Evolutionary conservation across 2,888 invertebrate genomes (phyloP).

Genomic region (Ophioninae sp.): DNA sequence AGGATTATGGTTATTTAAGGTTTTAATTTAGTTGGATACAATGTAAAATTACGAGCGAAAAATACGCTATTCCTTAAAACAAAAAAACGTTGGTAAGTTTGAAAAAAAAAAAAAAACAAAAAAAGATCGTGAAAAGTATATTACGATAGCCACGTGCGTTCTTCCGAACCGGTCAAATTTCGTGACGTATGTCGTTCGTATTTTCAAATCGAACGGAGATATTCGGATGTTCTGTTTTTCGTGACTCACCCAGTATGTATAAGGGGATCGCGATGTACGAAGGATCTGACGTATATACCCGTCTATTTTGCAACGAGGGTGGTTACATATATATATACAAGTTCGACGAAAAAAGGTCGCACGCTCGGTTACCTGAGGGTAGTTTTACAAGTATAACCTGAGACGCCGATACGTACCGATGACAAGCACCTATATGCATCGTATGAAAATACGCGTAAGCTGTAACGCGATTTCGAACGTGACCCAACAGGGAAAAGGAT

Average conservation of each 20-base stretch:
- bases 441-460: conserved; percentile 48
- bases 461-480: conserved; percentile 58
- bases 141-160: too few relatives aligned
- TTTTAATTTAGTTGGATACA: too few relatives aligned
- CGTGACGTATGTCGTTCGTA: too few relatives aligned
- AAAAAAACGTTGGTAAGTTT: too few relatives aligned
- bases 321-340: conserved; percentile 13
- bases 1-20: too few relatives aligned
- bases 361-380: conserved; percentile 18
- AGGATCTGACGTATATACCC: conserved; percentile 6
- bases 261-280: background rate
- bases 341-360: conserved; percentile 39
- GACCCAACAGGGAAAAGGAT: conserved; percentile 37
- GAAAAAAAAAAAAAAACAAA: too few relatives aligned
- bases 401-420: background rate
- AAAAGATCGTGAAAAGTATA: too few relatives aligned
- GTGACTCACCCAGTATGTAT: background rate
- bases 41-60: too few relatives aligned
- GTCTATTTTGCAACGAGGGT: conserved; percentile 14
- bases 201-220: too few relatives aligned
- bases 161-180: too few relatives aligned
- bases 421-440: conserved; percentile 14
- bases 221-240: too few relatives aligned
- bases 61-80: too few relatives aligned
- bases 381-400: conserved; percentile 11